Base-by-base conservation (phyloP, 2,888 invertebrate species). In the Drosophila limbata region DNA sequence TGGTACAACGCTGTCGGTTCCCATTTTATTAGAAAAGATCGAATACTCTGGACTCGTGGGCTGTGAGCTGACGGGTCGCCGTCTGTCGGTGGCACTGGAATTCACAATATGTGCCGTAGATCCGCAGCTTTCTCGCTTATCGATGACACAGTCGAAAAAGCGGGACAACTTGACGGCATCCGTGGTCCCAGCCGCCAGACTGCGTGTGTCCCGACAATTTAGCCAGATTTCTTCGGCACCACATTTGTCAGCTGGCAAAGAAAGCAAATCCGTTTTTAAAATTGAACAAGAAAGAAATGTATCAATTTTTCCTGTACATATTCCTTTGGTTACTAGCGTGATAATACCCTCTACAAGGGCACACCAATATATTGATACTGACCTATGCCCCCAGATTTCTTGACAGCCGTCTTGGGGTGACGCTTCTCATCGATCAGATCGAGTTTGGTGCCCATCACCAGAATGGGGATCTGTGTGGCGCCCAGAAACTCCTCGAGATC, bases 151-250 rank as follows among this genome's bases (percentile, higher is more conserved):
- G 93, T 99, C 99, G 92, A 98, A 98, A 93, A 99, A 99, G 89
- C 98, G 94, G 2, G 97, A 96, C 31, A 99, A 93, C 92, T 98
- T 98, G 0, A 99, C 98, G 9, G 98, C 96, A 91, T 98, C 98
- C 64, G 98, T 97, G 4, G 97, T 97, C 1, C 98, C 99, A 5
- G 99, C 97, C n/a, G 98, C 97, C 69, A 99, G 93, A 76, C 97
- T 97, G 77, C 97, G 95, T 0, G 94, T 93, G 85, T 95, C 95
- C 78, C 94, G 94, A 79, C 95, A 95, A 86, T 95, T 98, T 73
- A 99, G 94, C 93, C 96, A 95, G 90, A 99, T 97, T 94, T 98
- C 98, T 92, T 98, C 98, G 0, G 97, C 97, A 0, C 97, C 97
- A 92, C 97, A 98, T 92, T 98, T 97, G 87, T 96, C 97, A 1